Base-by-base conservation (phyloP, 2,797 vertebrate species). In the Poeciliopsis gracilis region DNA sequence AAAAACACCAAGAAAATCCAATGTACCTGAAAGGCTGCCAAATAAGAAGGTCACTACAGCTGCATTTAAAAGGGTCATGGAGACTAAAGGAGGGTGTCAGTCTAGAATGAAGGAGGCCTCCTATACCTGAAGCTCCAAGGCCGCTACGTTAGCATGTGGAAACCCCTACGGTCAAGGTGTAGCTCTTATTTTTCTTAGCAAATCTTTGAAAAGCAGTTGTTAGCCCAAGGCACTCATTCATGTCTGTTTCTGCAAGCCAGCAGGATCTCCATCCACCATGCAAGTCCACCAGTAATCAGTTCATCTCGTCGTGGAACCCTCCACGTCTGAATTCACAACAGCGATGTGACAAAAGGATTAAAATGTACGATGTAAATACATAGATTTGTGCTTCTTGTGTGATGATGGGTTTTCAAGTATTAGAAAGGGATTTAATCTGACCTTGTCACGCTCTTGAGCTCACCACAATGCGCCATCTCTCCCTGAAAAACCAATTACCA, bases 401-500 rank as follows among this genome's bases (percentile, higher is more conserved):
- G 53, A 72, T 72, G 59, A 59, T 75, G 15, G 33, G 41, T 49
- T 76, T 84, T 84, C 55, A 72, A 77, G 67, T 46, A 70, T 28
- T 46, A 45, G 16, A 82, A 10, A 5, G 7, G 59, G 72, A 57
- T 77, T 66, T n/a, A 71, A 82, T 6, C n/a, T 6, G 33, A 77
- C 79, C 81, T 87, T 78, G 51, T 15, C 18, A 51, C 45, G 47
- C 78, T 88, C 49, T 75, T 66, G 43, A 77, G 53, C 75, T 38
- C 74, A 82, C 86, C 77, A 80, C 5, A 28, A 53, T 49, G 30
- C 3, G 47, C 55, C 3, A 41, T 77, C 72, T 51, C 66, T 49
- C 30, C 20, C 72, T 61, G 69, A 82, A 86, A 87, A 90, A 79
- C 0, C 78, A 86, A 78, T 88, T 84, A 84, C 78, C 73, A 9